phyloP scores from a whole-genome alignment of 2,113 vertebrate species.

The Mugil cephalus region DNA sequence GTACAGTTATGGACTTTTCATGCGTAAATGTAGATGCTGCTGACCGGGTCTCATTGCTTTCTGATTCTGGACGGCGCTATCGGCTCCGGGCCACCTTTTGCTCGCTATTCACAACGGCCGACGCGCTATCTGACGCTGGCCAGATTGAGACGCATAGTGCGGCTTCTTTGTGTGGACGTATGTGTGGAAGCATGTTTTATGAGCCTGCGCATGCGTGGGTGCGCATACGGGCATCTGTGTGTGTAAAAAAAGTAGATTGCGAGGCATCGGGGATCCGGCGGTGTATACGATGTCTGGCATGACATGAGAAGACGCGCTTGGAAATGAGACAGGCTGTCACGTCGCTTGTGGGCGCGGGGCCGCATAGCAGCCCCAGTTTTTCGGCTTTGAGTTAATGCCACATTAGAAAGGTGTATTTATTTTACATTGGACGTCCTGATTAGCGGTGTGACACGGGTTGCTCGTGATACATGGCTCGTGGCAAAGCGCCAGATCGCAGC shows the following conservation, averaged over 20 bases:
- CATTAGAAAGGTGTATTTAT: conserved; percentile 27
- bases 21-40: conserved; percentile 32
- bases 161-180: conserved; percentile 52
- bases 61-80: conserved; percentile 49
- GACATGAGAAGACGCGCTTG: conserved; percentile 54
- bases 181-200: conserved; percentile 32
- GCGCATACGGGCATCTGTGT: conserved; percentile 31
- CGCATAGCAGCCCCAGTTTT: background rate
- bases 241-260: conserved; percentile 54
- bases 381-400: conserved; percentile 24
- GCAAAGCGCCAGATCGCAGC: conserved; percentile 44
- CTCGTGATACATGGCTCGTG: conserved; percentile 49
- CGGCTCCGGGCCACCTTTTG: conserved; percentile 62
- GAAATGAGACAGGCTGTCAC: conserved; percentile 44
- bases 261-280: conserved; percentile 46
- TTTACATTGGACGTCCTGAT: conserved; percentile 32
- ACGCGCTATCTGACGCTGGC: conserved; percentile 67
- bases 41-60: conserved; percentile 50
- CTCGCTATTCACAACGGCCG: conserved; percentile 50
- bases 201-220: conserved; percentile 13
- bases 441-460: conserved; percentile 29
- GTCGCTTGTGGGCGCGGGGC: background rate
- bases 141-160: conserved; percentile 70
- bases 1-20: conserved; percentile 51
- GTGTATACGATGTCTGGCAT: conserved; percentile 54